Conservation (phyloP, 2,888 invertebrate species). For the Brenthis ino region DNA sequence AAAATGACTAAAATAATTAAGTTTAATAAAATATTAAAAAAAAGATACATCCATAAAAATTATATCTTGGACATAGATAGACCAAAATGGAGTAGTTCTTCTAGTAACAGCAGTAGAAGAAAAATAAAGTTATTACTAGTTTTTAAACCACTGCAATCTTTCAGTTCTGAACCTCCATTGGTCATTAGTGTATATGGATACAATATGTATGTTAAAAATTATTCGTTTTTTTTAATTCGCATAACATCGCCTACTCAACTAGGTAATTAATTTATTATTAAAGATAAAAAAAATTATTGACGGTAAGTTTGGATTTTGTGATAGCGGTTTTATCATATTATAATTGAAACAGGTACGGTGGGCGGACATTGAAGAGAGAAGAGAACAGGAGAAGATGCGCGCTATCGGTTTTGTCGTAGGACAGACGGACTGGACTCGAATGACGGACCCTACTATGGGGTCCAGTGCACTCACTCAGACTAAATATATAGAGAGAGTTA, state of each 20-base stretch:
- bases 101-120: no score
- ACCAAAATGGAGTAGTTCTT: no score
- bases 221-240: background rate
- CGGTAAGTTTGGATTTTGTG: slow-evolving; percentile 28
- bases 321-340: slow-evolving; percentile 64
- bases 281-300: background rate
- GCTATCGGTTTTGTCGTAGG: slow-evolving; percentile 98
- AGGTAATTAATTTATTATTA: no score
- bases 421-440: slow-evolving; percentile 97
- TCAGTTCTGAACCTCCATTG: no score
- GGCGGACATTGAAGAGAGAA: slow-evolving; percentile 98
- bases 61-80: no score
- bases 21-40: no score
- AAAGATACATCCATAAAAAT: no score
- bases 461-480: slow-evolving; percentile 95
- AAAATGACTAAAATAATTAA: no score
- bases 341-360: slow-evolving; percentile 92
- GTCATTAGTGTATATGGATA: no score
- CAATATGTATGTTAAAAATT: no score
- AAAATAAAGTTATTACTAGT: no score
- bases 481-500: slow-evolving; percentile 91
- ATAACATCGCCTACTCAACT: background rate
- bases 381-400: slow-evolving; percentile 94
- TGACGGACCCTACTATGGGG: slow-evolving; percentile 96
- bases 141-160: no score